Base-by-base conservation (phyloP, 2,888 invertebrate genomes). In the Metacarcinus magister region DNA sequence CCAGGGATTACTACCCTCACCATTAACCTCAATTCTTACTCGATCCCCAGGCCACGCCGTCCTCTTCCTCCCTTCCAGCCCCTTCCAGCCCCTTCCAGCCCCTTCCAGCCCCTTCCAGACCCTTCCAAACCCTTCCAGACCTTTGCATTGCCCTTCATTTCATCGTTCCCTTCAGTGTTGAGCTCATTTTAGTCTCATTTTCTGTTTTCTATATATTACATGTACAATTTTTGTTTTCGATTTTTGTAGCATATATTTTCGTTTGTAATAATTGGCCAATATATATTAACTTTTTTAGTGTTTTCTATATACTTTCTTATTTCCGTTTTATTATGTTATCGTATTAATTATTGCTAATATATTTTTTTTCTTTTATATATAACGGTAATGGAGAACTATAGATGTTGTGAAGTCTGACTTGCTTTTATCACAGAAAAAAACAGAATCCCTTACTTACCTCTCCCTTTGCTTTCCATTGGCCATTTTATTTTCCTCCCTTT, bases 11-110 rank as follows among this genome's bases (percentile, higher is more conserved):
- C 92, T 92, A 16, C 46, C 48, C 32, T 54, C 32, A 48, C 48
- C 92, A 48, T 46, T 48, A 32, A 28, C 92, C 32, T 23, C 48
- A 44, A 48, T 54, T 92, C 92, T 92, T 54, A 19, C 46, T 92
- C 92, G 46, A 46, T 92, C 92, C 32, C 46, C 54, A 32, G 28
- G n/a, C 54, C 92, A 39, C 48, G 28, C 67, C 16, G 7, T n/a
- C 67, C n/a, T 23, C 16, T 67, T n/a, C n/a, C 19, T n/a, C 67
- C 67, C 23, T 67, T 19, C 60, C 60, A 67, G 60, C 16, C 60
- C 60, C 60, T 67, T 67, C n/a, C 67, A 67, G 67, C n/a, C 67
- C 67, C 46, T 28, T 92, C 46, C 46, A 46, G n/a, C 19, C 46
- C n/a, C 28, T 32, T 48, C 23, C 23, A 28, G 0, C 48, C 54